phyloP scores from a whole-genome alignment of 2,888 invertebrate genomes.

The Orgyia antiqua region DNA sequence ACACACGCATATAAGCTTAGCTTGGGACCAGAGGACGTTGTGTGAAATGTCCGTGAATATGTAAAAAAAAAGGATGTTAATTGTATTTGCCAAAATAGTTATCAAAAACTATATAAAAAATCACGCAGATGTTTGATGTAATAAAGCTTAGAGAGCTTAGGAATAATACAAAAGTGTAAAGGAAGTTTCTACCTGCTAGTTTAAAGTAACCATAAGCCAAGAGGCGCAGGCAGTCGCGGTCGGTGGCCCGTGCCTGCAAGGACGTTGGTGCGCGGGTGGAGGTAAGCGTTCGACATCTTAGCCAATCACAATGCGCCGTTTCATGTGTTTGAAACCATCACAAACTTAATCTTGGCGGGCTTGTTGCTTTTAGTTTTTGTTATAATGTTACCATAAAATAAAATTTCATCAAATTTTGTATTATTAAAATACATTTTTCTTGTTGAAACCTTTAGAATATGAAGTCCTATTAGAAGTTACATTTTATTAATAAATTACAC shows the following conservation, averaged over 20 bases:
- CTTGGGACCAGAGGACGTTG: too few species aligned
- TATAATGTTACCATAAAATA: slow-evolving; percentile 34
- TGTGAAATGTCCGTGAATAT: too few species aligned
- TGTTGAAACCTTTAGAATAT: too few species aligned
- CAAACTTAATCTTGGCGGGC: slow-evolving; percentile 31
- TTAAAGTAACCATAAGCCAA: slow-evolving; percentile 23
- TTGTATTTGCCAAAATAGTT: too few species aligned
- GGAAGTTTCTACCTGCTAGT: slow-evolving; percentile 31
- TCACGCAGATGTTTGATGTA: background rate
- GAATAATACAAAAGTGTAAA: slow-evolving; percentile 10
- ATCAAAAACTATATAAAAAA: too few species aligned
- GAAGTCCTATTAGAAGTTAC: too few species aligned
- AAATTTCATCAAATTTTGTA: too few species aligned
- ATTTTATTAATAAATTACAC: too few species aligned
- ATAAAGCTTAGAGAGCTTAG: background rate
- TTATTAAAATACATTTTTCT: too few species aligned
- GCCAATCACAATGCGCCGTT: slow-evolving; percentile 35
- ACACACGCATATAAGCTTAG: too few species aligned
- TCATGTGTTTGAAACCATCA: slow-evolving; percentile 32
- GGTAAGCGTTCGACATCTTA: slow-evolving; percentile 46
- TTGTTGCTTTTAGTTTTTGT: slow-evolving; percentile 39
- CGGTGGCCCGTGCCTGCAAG: slow-evolving; percentile 68
- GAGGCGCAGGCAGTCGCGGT: slow-evolving; percentile 47
- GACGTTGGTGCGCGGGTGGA: slow-evolving; percentile 75
- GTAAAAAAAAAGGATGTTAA: too few species aligned